Evolutionary conservation across 2,113 vertebrate genomes (phyloP).

Genomic region (Prochilodus magdalenae): DNA sequence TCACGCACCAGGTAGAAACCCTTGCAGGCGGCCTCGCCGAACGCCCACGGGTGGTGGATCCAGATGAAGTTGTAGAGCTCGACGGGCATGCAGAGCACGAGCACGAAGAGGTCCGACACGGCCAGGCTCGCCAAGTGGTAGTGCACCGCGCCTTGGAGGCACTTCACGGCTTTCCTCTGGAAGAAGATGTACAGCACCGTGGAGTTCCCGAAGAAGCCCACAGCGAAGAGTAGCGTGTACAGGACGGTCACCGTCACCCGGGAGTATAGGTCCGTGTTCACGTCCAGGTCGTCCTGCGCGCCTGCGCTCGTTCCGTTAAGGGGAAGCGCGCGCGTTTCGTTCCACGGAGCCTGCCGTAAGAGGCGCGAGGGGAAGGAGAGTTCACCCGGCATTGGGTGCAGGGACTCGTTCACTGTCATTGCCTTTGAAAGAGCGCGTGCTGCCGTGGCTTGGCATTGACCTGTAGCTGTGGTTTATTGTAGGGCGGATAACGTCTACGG

Average conservation of each 20-base stretch:
- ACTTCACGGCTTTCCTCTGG: conserved; percentile 77
- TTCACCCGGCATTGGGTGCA: background rate
- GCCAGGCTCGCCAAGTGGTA: conserved; percentile 96
- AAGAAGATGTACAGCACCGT: conserved; percentile 86
- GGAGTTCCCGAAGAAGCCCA: conserved; percentile 91
- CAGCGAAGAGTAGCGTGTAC: conserved; percentile 85
- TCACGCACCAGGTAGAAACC: conserved; percentile 94
- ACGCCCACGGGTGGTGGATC: conserved; percentile 96
- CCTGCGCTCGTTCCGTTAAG: conserved; percentile 53
- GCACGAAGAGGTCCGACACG: conserved; percentile 90
- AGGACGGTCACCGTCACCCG: conserved; percentile 86
- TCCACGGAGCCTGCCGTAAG: background rate
- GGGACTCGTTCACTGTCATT: background rate
- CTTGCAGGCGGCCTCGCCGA: conserved; percentile 86
- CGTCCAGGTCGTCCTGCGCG: conserved; percentile 79
- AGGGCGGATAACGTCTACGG: background rate
- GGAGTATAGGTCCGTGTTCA: conserved; percentile 93
- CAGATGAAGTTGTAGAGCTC: conserved; percentile 98
- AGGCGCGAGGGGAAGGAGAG: background rate
- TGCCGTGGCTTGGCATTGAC: background rate
- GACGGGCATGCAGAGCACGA: conserved; percentile 92
- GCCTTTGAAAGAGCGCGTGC: background rate
- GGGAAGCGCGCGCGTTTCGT: background rate
- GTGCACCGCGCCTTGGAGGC: conserved; percentile 93
- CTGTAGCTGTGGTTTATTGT: no score